Evolutionary conservation across 1,140 invertebrate genomes (phyloP).

Genomic region (Calycopis cecrops): DNA sequence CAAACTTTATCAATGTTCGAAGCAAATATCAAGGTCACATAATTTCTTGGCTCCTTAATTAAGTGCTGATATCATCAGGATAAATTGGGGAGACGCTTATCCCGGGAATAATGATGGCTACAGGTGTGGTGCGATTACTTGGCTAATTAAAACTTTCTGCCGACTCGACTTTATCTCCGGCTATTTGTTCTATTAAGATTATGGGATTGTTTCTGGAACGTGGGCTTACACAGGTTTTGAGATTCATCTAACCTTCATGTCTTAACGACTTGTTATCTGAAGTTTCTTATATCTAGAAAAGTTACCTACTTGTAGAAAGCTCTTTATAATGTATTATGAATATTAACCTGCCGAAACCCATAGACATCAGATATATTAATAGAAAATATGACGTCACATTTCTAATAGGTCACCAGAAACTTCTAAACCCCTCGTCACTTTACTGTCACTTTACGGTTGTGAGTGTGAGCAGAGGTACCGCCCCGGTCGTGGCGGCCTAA

Average conservation of each 20-base stretch:
- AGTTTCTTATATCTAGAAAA: no score
- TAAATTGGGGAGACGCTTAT: conserved; percentile 19
- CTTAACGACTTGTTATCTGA: no score
- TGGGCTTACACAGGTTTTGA: conserved; percentile 9
- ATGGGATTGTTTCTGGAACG: conserved; percentile 17
- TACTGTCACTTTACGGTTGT: no score
- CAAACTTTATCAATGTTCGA: conserved; percentile 8
- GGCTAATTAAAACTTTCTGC: conserved; percentile 21
- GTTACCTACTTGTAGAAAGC: no score
- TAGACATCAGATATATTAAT: no score
- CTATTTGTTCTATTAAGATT: conserved; percentile 19
- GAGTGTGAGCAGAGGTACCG: no score
- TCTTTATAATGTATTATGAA: no score
- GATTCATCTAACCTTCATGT: conserved; percentile 6
- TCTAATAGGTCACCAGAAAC: no score
- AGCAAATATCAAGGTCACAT: conserved; percentile 12
- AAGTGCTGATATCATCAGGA: conserved; percentile 19
- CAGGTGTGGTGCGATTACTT: conserved; percentile 19
- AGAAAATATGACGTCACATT: no score
- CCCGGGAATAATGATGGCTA: conserved; percentile 15
- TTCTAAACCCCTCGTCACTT: no score
- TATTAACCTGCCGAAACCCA: no score
- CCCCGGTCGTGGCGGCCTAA: no score
- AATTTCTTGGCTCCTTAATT: conserved; percentile 13
- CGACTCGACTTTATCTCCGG: conserved; percentile 18